Evolutionary conservation across 2,888 invertebrate species (phyloP).

Genomic region (Dascillus cervinus): DNA sequence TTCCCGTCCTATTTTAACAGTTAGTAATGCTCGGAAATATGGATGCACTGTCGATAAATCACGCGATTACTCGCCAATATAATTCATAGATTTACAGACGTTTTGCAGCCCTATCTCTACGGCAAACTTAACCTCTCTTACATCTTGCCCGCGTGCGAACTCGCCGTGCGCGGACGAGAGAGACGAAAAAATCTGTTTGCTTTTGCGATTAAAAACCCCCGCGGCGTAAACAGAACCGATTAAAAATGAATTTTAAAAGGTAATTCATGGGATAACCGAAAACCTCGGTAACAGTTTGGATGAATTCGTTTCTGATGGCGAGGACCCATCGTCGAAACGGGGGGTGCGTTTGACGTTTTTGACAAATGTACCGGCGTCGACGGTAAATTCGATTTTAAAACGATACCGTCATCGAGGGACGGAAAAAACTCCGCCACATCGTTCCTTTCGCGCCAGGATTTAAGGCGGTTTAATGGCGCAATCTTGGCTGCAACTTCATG

Average conservation of each 20-base stretch:
- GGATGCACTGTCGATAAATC: constrained; percentile 33
- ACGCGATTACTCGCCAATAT: constrained; percentile 35
- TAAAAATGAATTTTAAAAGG: too few relatives aligned
- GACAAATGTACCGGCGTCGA: constrained; percentile 27
- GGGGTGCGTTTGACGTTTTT: constrained; percentile 30
- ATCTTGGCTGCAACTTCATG: too few relatives aligned
- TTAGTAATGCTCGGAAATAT: constrained; percentile 36
- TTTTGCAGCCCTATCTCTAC: constrained; percentile 27
- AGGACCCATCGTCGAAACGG: constrained; percentile 15
- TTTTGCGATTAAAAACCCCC: too few relatives aligned
- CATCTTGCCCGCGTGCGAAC: too few relatives aligned
- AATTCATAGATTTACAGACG: constrained; percentile 39
- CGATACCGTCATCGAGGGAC: constrained; percentile 8
- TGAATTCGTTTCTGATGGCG: constrained; percentile 28
- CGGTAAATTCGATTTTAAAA: constrained; percentile 25
- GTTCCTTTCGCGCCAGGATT: constrained; percentile 1
- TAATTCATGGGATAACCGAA: constrained; percentile 12
- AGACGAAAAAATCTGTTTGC: too few relatives aligned
- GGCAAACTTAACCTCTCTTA: too few relatives aligned
- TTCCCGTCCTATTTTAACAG: constrained; percentile 32
- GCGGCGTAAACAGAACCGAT: too few relatives aligned
- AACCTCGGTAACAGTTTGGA: constrained; percentile 22
- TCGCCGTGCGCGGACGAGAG: too few relatives aligned
- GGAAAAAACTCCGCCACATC: constrained; percentile 7
- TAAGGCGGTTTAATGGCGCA: neutral